Percentiles rank a stretch among this genome's conserved stretches.
Conservation (phyloP, 2,888 invertebrate species). For the Agrotis segetum region DNA sequence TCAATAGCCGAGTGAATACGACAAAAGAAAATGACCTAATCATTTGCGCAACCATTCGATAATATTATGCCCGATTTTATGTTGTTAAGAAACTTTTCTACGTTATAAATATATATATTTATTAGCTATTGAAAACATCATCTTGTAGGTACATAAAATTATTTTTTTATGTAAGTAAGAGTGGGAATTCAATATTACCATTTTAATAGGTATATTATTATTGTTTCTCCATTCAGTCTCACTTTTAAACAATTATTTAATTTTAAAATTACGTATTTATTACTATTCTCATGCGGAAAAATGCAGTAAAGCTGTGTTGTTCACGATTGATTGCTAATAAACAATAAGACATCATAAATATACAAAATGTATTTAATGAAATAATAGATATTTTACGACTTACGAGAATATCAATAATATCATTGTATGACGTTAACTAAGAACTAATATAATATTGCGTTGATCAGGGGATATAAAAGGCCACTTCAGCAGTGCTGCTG, state of each 20-base stretch:
- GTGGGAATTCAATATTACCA: background rate
- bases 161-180: background rate
- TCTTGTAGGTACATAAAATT: too few species aligned
- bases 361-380: constrained; percentile 35
- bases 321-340: constrained; percentile 35
- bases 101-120: too few species aligned
- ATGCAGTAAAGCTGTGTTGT: constrained; percentile 12
- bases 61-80: too few species aligned
- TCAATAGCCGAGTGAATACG: too few species aligned
- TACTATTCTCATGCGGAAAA: constrained; percentile 21
- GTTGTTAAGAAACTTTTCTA: too few species aligned
- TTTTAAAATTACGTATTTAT: constrained; percentile 3
- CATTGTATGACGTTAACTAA: background rate
- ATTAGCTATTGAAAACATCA: background rate
- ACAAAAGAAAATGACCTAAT: too few species aligned
- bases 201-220: background rate
- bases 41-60: too few species aligned
- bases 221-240: background rate
- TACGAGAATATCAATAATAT: constrained; percentile 5
- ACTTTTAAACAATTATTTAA: constrained; percentile 4
- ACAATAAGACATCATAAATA: constrained; percentile 32
- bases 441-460: background rate
- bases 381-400: constrained; percentile 43
- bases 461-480: too few species aligned
- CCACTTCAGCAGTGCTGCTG: too few species aligned